Evolutionary conservation across 2,888 invertebrate genomes (phyloP).

Genomic region (Drosophila sordidula): DNA sequence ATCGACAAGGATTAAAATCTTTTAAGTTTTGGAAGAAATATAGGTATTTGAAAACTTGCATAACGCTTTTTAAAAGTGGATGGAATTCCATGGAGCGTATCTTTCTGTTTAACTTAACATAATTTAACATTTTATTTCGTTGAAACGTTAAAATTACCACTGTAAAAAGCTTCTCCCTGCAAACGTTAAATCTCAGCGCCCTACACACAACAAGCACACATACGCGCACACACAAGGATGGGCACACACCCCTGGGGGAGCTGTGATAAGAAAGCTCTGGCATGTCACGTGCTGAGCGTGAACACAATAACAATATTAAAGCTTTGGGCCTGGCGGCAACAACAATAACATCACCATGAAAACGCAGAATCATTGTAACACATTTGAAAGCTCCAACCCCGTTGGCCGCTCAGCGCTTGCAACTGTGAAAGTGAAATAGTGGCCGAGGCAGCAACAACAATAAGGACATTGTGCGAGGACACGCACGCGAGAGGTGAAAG

Average conservation of each 20-base stretch:
- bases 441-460: conserved; percentile 47
- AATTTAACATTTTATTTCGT: background rate
- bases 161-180: conserved; percentile 28
- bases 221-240: background rate
- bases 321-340: conserved; percentile 48
- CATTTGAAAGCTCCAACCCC: conserved; percentile 23
- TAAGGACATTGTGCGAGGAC: conserved; percentile 67
- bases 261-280: conserved; percentile 69
- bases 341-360: conserved; percentile 54
- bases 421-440: conserved; percentile 72
- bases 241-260: conserved; percentile 6
- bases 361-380: conserved; percentile 78
- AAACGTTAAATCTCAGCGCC: conserved; percentile 27
- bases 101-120: background rate
- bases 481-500: conserved; percentile 68
- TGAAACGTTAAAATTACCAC: conserved; percentile 2
- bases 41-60: too few species aligned
- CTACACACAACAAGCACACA: background rate
- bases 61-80: too few species aligned
- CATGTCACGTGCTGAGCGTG: conserved; percentile 74
- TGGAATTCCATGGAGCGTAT: too few species aligned
- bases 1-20: too few species aligned
- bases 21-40: too few species aligned
- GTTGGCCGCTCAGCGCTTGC: conserved; percentile 17
- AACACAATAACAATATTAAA: conserved; percentile 62